Conservation (phyloP, 2,113 vertebrate species). For the Pollachius pollachius region DNA sequence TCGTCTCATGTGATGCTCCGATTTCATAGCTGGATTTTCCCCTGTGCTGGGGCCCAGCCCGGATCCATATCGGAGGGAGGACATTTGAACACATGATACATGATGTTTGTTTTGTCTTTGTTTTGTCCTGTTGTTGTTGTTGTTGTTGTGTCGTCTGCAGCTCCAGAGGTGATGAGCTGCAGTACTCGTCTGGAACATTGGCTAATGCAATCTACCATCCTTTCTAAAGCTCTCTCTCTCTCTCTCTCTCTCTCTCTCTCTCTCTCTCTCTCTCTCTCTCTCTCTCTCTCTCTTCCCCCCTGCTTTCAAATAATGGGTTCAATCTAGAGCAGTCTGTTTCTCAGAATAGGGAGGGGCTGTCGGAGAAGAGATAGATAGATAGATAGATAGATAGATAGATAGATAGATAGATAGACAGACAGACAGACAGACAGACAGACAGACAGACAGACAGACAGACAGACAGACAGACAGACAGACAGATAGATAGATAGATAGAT, state of each 20-base stretch:
- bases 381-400: constrained; percentile 7
- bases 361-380: constrained; percentile 13
- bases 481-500: not conserved
- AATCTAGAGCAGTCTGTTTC: constrained; percentile 52
- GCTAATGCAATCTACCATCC: constrained; percentile 52
- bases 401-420: not conserved
- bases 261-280: not conserved
- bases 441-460: not conserved
- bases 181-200: constrained; percentile 40
- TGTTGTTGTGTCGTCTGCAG: constrained; percentile 35
- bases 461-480: not conserved
- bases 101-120: constrained; percentile 7
- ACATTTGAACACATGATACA: no score
- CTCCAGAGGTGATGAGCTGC: constrained; percentile 35
- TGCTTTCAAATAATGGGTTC: constrained; percentile 64
- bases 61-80: no score
- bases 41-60: no score
- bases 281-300: constrained; percentile 29
- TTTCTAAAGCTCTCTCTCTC: constrained; percentile 44
- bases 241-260: constrained; percentile 15
- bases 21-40: no score
- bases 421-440: not conserved
- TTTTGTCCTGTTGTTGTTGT: constrained; percentile 26
- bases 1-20: no score
- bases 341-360: constrained; percentile 39